Conservation (phyloP, 2,797 vertebrate genomes). For the Mallotus villosus region DNA sequence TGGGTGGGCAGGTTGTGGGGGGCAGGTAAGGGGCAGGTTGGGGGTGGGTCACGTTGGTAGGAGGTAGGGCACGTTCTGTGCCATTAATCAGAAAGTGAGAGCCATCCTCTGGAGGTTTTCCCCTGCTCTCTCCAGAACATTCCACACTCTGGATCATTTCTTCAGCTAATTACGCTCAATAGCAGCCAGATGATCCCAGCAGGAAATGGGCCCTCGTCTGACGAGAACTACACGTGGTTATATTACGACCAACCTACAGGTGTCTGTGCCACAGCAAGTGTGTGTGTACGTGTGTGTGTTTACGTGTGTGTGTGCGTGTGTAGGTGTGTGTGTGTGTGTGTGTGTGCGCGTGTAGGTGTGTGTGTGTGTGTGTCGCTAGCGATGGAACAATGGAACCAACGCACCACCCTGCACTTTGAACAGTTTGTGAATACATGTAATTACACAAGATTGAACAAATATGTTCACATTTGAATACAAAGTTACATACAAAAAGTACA, state of each 20-base stretch:
- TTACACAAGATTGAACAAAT: background rate
- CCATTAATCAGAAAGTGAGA: slow-evolving; percentile 47
- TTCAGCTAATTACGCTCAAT: slow-evolving; percentile 80
- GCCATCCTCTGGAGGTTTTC: slow-evolving; percentile 71
- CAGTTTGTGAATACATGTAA: background rate
- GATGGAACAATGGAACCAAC: too few relatives aligned
- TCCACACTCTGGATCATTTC: slow-evolving; percentile 80
- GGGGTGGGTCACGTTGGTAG: slow-evolving; percentile 11
- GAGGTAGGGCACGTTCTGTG: too few relatives aligned
- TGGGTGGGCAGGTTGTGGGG: slow-evolving; percentile 24
- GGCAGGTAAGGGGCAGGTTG: slow-evolving; percentile 32
- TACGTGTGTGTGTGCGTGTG: too few relatives aligned
- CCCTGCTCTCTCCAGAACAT: slow-evolving; percentile 63
- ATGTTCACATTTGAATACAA: too few relatives aligned
- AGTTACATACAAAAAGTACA: too few relatives aligned
- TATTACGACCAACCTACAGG: slow-evolving; percentile 37
- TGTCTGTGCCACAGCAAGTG: background rate
- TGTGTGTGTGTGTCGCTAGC: too few relatives aligned
- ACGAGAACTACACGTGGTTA: slow-evolving; percentile 27
- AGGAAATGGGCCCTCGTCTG: slow-evolving; percentile 69
- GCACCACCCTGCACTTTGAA: background rate
- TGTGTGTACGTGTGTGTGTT: too few relatives aligned
- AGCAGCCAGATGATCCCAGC: slow-evolving; percentile 74
- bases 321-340: too few relatives aligned
- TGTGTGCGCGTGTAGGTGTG: too few relatives aligned